Percentiles rank a stretch among this genome's conserved stretches.
Evolutionary conservation across 1,140 invertebrate species (phyloP).

Genomic region (Homalodisca vitripennis): DNA sequence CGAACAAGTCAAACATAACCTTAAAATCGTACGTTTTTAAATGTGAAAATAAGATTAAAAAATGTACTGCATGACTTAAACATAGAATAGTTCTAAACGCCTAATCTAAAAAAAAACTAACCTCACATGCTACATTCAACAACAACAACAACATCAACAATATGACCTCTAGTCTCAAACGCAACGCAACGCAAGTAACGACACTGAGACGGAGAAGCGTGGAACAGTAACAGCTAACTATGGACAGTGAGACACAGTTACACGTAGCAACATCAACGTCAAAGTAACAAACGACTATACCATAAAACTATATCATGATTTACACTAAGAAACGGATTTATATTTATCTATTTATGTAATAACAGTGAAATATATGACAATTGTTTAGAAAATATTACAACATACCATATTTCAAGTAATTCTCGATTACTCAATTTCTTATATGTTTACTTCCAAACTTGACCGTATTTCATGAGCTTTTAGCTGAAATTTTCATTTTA

Average conservation of each 20-base stretch:
- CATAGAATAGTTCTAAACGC: conserved; percentile 3
- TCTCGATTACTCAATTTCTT: no score
- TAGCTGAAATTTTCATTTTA: no score
- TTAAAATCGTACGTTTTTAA: no score
- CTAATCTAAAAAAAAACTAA: conserved; percentile 9
- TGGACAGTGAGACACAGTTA: conserved; percentile 3
- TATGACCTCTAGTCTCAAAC: conserved; percentile 5
- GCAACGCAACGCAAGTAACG: conserved; percentile 19
- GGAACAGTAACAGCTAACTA: conserved; percentile 3
- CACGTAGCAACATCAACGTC: background rate
- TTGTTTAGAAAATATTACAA: no score
- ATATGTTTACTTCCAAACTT: no score
- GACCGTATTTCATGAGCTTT: no score
- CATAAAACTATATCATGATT: background rate
- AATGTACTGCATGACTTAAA: conserved; percentile 17
- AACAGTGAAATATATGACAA: no score
- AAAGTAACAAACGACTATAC: conserved; percentile 15
- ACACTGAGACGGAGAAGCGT: background rate
- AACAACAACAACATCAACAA: conserved; percentile 25
- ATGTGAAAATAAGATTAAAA: background rate
- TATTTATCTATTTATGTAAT: no score
- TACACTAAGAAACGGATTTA: conserved; percentile 21
- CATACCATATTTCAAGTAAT: no score
- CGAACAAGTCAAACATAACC: no score
- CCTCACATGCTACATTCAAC: conserved; percentile 24